Percentiles rank a stretch among this genome's conserved stretches.
These are phyloP conservation scores for Andrena marginata DNA, from an alignment of 2,888 invertebrate species.

Conservation along the genomic window DNA sequence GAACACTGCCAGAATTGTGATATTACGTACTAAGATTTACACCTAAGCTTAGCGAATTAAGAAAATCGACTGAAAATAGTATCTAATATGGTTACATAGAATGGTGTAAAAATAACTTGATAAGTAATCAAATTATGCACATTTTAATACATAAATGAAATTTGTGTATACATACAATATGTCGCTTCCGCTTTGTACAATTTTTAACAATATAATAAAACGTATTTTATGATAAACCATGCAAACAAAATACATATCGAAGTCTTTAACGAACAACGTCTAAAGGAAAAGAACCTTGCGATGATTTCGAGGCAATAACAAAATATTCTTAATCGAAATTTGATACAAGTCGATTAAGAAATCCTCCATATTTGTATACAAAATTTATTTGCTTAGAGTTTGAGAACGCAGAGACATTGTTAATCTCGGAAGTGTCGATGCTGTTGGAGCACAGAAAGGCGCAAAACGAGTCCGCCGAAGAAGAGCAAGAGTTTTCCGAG, in stretches of 20 bases:
- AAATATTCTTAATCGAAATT: background rate
- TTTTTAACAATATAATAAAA: conserved; percentile 16
- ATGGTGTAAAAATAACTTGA: conserved; percentile 1
- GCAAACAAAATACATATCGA: conserved; percentile 16
- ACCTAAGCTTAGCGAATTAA: background rate
- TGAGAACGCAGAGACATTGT: conserved; percentile 98
- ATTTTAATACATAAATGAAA: background rate
- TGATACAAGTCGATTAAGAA: background rate
- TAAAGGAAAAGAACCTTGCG: background rate
- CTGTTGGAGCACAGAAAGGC: conserved; percentile 98
- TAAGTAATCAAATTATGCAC: conserved; percentile 5
- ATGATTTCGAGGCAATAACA: background rate
- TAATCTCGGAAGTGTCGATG: conserved; percentile 98
- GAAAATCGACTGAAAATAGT: conserved; percentile 28
- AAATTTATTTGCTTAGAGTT: conserved; percentile 90
- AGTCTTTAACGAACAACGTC: background rate
- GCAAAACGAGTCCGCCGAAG: conserved; percentile 99
- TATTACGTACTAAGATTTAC: conserved; percentile 47
- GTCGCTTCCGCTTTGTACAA: conserved; percentile 40
- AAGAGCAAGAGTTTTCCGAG: conserved; percentile 99
- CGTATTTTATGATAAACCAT: conserved; percentile 14
- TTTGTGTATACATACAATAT: conserved; percentile 16
- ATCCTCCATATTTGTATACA: conserved; percentile 59
- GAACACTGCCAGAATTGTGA: conserved; percentile 42
- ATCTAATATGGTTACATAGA: conserved; percentile 13